A percentile compares a stretch with the other conserved stretches of the same genome.
Conservation (phyloP, 64 coral and sea anemone genomes). For the Actinia equina region DNA sequence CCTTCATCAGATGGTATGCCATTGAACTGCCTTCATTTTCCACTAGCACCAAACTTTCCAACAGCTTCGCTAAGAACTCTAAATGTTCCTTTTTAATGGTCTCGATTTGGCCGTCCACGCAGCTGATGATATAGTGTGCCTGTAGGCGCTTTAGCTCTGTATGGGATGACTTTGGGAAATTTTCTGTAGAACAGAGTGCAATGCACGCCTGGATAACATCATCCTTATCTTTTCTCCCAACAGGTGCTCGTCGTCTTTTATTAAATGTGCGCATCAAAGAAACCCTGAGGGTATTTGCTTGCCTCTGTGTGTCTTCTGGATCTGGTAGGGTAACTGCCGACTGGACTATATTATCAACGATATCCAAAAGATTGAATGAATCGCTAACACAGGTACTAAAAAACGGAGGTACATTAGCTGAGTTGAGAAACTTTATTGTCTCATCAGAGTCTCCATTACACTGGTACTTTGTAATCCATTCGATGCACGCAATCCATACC, state of each 20-base stretch:
- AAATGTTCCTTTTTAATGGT: slow-evolving; percentile 17
- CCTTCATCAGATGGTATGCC: slow-evolving; percentile 58
- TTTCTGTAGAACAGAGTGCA: slow-evolving; percentile 38
- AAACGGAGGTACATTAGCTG: slow-evolving; percentile 31
- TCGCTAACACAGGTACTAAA: slow-evolving; percentile 58
- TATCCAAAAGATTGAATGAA: slow-evolving; percentile 54
- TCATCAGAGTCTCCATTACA: slow-evolving; percentile 27
- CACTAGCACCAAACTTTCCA: slow-evolving; percentile 33
- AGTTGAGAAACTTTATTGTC: slow-evolving; percentile 36
- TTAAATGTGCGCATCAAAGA: slow-evolving; percentile 28
- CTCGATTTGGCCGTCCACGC: slow-evolving; percentile 42
- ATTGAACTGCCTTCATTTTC: slow-evolving; percentile 33
- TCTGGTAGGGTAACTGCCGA: slow-evolving; percentile 43
- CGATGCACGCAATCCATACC: slow-evolving; percentile 56
- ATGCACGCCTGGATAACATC: slow-evolving; percentile 59
- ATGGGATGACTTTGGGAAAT: slow-evolving; percentile 54
- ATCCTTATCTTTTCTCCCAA: slow-evolving; percentile 36
- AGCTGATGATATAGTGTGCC: slow-evolving; percentile 53
- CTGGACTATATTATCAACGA: slow-evolving; percentile 55
- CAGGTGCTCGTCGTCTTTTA: neutral
- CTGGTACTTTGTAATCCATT: slow-evolving; percentile 57
- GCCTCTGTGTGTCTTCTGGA: slow-evolving; percentile 58
- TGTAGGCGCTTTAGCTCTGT: slow-evolving; percentile 59
- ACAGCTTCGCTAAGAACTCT: slow-evolving; percentile 39
- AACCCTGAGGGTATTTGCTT: slow-evolving; percentile 14